Percentiles rank a stretch among this genome's conserved stretches.
Conservation (phyloP, 2,888 invertebrate genomes). For the Drymonia ruficornis region DNA sequence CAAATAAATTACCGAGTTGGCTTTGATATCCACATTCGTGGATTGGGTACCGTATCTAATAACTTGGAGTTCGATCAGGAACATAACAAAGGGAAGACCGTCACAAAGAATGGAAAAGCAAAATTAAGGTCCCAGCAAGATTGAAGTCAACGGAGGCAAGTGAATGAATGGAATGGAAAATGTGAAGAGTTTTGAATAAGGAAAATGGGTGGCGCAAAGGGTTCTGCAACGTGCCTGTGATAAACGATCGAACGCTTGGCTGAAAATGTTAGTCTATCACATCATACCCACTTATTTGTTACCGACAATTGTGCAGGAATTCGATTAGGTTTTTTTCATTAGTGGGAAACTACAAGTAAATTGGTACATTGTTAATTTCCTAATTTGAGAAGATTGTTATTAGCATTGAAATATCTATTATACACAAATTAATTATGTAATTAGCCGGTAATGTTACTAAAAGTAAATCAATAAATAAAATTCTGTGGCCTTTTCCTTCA, state of each 20-base stretch:
- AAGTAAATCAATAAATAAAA: no score
- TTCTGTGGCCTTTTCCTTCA: no score
- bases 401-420: no score
- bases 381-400: no score
- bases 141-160: slow-evolving; percentile 13
- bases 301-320: no score
- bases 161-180: slow-evolving; percentile 17
- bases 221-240: slow-evolving; percentile 1
- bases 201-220: slow-evolving; percentile 7
- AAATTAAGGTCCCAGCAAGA: slow-evolving; percentile 12
- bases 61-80: slow-evolving; percentile 21
- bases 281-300: no score
- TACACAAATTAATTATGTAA: no score
- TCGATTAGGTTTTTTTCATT: no score
- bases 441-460: no score
- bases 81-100: slow-evolving; percentile 20
- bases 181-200: slow-evolving; percentile 8
- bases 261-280: no score
- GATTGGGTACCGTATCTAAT: slow-evolving; percentile 16
- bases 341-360: no score
- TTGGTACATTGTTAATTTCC: no score
- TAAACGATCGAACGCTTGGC: not conserved
- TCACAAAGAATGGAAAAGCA: slow-evolving; percentile 18
- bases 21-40: slow-evolving; percentile 11
- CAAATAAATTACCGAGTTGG: slow-evolving; percentile 10